Conservation (phyloP, 2,888 invertebrate genomes). For the Scaptodrosophila latifasciaeformis region DNA sequence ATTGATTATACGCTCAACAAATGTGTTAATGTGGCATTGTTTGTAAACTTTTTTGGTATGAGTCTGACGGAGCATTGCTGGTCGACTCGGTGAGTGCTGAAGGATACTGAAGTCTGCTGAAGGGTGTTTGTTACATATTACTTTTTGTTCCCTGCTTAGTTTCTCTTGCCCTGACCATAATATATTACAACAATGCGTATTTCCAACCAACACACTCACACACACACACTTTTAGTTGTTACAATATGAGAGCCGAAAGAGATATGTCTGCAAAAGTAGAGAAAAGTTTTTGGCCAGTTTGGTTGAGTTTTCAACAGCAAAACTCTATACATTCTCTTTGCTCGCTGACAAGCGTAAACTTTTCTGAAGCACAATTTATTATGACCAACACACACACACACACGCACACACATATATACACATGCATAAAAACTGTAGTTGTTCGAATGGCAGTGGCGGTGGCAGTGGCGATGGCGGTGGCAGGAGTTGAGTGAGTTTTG, state of each 20-base stretch:
- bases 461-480: neutral
- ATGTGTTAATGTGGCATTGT: slow-evolving; percentile 70
- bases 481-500: neutral
- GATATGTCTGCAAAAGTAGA: slow-evolving; percentile 53
- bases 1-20: slow-evolving; percentile 70
- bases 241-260: slow-evolving; percentile 28
- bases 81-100: slow-evolving; percentile 1
- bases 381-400: slow-evolving; percentile 33
- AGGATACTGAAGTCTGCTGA: too few relatives aligned
- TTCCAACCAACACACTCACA: slow-evolving; percentile 15
- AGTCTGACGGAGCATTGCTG: neutral
- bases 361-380: slow-evolving; percentile 54
- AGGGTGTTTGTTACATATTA: slow-evolving; percentile 23
- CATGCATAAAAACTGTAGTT: too few relatives aligned
- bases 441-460: neutral
- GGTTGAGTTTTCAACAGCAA: slow-evolving; percentile 44
- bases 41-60: slow-evolving; percentile 54
- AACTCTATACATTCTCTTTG: slow-evolving; percentile 44
- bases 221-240: slow-evolving; percentile 11
- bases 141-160: slow-evolving; percentile 30
- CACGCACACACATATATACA: too few relatives aligned
- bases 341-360: slow-evolving; percentile 61
- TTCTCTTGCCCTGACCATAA: slow-evolving; percentile 58
- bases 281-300: slow-evolving; percentile 46
- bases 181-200: slow-evolving; percentile 52